Evolutionary conservation across 2,888 invertebrate species (phyloP), one percentile per base, ranked within the genome.

Genomic region (Torymus texanus): DNA sequence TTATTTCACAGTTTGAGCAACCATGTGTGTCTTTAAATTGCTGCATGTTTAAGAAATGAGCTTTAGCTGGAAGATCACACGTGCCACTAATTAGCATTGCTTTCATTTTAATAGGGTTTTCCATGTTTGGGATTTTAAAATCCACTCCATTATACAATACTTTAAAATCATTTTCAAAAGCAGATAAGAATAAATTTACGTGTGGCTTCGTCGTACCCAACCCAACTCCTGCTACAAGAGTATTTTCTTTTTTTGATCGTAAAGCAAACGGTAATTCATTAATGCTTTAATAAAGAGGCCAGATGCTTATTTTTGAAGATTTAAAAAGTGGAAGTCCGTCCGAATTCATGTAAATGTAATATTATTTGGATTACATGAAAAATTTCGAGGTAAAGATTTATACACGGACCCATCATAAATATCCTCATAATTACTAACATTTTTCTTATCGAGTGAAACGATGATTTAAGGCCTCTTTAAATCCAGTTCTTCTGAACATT

Each of bases 381-480:
- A n/a, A n/a, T n/a, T n/a, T n/a, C n/a, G n/a, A n/a, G n/a, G n/a
- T n/a, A n/a, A n/a, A n/a, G n/a, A n/a, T n/a, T n/a, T n/a, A n/a
- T n/a, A n/a, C n/a, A n/a, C n/a, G n/a, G n/a, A n/a, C n/a, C n/a
- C n/a, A n/a, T n/a, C n/a, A n/a, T 80, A 81, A 11, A 83, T 73
- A 41, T 77, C 78, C 70, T 75, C 61, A n/a, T 79, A 61, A 63
- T 53, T 74, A 13, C 71, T 21, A 1, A 53, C 53, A 66, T 61
- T 67, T 50, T 58, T 53, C 74, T 29, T n/a, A 70, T 68, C 80
- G 82, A 58, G 75, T 53, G 75, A 79, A 80, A 70, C 81, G 80
- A 81, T 82, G 75, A 73, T 82, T 81, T 77, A 83, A 82, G 10
- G 24, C 56, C 2, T 79, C 51, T 63, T 74, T 3, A 71, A 83